Conservation (phyloP, 1,140 invertebrate species). For the Venturia canescens region DNA sequence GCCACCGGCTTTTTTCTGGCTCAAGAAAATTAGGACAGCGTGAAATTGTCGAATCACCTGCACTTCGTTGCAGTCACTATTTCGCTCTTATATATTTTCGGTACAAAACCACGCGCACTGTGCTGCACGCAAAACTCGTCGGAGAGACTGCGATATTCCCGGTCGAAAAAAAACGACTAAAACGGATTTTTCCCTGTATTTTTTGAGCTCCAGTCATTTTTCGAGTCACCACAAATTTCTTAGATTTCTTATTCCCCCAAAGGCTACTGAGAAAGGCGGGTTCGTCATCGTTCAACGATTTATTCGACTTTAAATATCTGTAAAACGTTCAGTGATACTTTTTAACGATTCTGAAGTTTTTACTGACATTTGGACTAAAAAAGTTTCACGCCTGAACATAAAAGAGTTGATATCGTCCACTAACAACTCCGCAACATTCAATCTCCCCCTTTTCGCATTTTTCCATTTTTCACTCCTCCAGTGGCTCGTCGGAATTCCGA, state of each 20-base stretch:
- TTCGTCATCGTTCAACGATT: no score
- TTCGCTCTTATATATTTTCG: background rate
- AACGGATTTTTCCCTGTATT: no score
- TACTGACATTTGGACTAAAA: no score
- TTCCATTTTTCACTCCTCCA: background rate
- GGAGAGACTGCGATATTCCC: no score
- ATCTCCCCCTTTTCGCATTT: background rate
- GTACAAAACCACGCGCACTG: background rate
- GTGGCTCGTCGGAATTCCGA: background rate
- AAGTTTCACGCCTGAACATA: background rate
- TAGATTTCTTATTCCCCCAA: no score
- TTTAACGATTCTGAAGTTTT: no score
- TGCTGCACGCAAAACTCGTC: background rate
- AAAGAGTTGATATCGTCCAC: background rate
- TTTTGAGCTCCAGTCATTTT: no score
- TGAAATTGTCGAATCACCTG: constrained; percentile 44
- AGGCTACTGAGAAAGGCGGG: no score
- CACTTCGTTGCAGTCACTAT: background rate
- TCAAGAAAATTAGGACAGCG: constrained; percentile 47
- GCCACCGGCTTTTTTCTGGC: constrained; percentile 20
- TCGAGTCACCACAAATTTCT: no score
- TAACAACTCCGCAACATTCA: background rate
- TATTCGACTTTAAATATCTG: no score
- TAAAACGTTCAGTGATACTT: no score
- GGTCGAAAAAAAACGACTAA: background rate